phyloP scores from a whole-genome alignment of 2,888 invertebrate genomes.

The Brachypalpus laphriformis region DNA sequence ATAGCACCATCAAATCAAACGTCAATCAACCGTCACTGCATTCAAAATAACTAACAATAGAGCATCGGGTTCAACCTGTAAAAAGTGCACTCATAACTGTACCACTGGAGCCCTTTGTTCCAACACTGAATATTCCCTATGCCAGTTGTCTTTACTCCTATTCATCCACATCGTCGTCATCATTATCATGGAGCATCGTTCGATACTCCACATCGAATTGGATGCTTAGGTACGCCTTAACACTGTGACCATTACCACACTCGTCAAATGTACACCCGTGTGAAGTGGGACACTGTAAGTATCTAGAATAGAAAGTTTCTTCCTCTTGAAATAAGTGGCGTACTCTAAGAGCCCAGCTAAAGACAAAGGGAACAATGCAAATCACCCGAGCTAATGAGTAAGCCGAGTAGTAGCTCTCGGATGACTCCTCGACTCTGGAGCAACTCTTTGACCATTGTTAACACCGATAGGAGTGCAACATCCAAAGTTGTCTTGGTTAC shows the following conservation, averaged over 20 bases:
- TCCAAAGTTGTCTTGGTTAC: slow-evolving; percentile 1
- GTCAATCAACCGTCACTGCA: slow-evolving; percentile 68
- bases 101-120: slow-evolving; percentile 46
- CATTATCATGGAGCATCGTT: background rate
- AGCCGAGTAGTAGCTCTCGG: slow-evolving; percentile 40
- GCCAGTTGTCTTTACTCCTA: slow-evolving; percentile 20
- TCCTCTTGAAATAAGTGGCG: background rate
- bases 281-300: slow-evolving; percentile 47
- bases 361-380: slow-evolving; percentile 35
- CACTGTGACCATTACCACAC: slow-evolving; percentile 17
- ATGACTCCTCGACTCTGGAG: slow-evolving; percentile 7
- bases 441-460: slow-evolving; percentile 43
- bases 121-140: slow-evolving; percentile 5
- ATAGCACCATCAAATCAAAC: slow-evolving; percentile 51
- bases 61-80: slow-evolving; percentile 33
- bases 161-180: background rate
- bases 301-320: background rate
- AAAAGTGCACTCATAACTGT: slow-evolving; percentile 53
- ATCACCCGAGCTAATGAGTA: slow-evolving; percentile 42
- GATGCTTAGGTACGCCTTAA: slow-evolving; percentile 34
- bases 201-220: slow-evolving; percentile 20
- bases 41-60: slow-evolving; percentile 53
- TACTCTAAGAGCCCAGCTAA: background rate
- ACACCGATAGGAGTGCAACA: slow-evolving; percentile 7
- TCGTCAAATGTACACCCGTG: slow-evolving; percentile 29